Evolutionary conservation across 2,888 invertebrate genomes (phyloP), one percentile per base, ranked within the genome.

Genomic region (Teleiodes luculella): DNA sequence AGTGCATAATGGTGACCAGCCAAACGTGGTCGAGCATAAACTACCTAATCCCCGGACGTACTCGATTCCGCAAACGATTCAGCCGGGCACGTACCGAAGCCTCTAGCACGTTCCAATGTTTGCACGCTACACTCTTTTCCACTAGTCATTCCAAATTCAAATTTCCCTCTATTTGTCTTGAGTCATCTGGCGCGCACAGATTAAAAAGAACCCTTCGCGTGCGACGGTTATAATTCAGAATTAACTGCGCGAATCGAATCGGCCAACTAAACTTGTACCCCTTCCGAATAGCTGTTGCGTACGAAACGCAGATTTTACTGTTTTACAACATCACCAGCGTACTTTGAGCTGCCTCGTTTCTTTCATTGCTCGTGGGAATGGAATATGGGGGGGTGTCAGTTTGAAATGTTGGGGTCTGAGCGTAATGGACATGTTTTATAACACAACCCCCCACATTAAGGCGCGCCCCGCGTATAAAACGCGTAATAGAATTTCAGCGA

Each of bases 401-500:
- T 72, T 68, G 69, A 71, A 67, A 72, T 68, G 74, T 68, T 68
- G 72, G 70, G 81, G 70, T 80, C 85, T 74, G 65, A 67, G 69
- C 78, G 77, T 78, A 80, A 78, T 79, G 80, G 85, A 72, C 74
- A 76, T 77, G 80, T 80, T 80, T 82, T 80, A 84, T 78, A 76
- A 77, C 76, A 68, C 77, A 74, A 70, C 78, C 80, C 78, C 74
- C 72, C 69, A 72, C 75, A 80, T 81, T 79, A 82, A 79, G 81
- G 80, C 80, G 74, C 77, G 77, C 78, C 80, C 75, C 77, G 78
- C 76, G 82, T 83, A 85, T 86, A 86, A 85, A 86, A 83, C 80
- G 82, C 76, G 84, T 87, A 87, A 87, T 87, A 87, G 87, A 87
- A 87, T 87, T 87, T 81, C 83, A 77, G 78, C 71, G 80, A 79